These are phyloP conservation scores for Scaptomyza pallida DNA, from an alignment of 1,140 invertebrate species.

Conservation along the genomic window DNA sequence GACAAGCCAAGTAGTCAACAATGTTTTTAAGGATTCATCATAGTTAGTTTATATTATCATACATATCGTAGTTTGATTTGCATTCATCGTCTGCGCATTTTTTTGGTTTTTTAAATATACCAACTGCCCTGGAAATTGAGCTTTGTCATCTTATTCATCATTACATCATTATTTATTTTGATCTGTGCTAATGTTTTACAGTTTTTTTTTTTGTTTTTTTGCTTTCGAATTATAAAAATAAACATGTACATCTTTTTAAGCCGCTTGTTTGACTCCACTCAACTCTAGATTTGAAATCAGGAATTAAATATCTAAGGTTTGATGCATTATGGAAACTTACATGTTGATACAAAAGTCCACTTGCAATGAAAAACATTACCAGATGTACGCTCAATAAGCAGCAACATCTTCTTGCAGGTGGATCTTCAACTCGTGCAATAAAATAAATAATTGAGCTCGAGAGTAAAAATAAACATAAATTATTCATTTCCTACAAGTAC, in stretches of 20 bases:
- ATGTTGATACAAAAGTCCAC: constrained; percentile 26
- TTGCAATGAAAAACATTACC: not conserved
- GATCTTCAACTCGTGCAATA: constrained; percentile 22
- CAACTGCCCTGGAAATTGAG: constrained; percentile 21
- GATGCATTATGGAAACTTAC: constrained; percentile 18
- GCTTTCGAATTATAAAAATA: constrained; percentile 40
- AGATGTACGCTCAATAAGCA: constrained; percentile 1
- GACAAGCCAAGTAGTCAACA: constrained; percentile 68
- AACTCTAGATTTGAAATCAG: not conserved
- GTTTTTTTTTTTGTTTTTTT: constrained; percentile 31
- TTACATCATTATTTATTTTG: constrained; percentile 40
- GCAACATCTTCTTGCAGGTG: not conserved
- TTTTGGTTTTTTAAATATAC: not conserved
- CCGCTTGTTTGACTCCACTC: not conserved
- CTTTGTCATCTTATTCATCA: constrained; percentile 24
- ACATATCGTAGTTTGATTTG: constrained; percentile 14
- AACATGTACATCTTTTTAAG: constrained; percentile 65
- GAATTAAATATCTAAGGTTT: not conserved
- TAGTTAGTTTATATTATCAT: constrained; percentile 51
- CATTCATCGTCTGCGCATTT: constrained; percentile 13
- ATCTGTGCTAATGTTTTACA: constrained; percentile 38
- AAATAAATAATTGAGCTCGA: constrained; percentile 35
- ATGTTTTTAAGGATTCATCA: constrained; percentile 48
- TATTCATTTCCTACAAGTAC: constrained; percentile 50
- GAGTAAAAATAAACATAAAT: constrained; percentile 24